These are phyloP conservation scores for Isaurus tuberculatus DNA, from an alignment of 92 coral and sea anemone genomes.

Conservation along the genomic window DNA sequence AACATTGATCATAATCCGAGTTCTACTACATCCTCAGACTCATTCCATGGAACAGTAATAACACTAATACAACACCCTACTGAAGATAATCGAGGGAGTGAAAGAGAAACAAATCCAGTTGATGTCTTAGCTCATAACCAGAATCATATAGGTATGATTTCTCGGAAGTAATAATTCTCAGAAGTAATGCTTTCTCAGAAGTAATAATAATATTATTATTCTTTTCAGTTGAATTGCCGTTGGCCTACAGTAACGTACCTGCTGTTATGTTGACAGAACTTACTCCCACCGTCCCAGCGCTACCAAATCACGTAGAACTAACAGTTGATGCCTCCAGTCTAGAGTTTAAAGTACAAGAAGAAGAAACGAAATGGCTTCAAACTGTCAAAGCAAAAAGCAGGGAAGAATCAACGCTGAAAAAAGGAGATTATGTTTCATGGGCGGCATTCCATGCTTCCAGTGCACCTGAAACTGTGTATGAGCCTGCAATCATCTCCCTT, in stretches of 20 bases:
- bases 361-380: not conserved
- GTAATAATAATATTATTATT: too few relatives aligned
- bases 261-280: not conserved
- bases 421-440: constrained; percentile 5
- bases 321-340: not conserved
- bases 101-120: not conserved
- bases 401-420: not conserved
- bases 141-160: not conserved
- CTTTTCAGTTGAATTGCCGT: not conserved
- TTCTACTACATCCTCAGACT: not conserved
- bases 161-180: not conserved
- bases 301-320: not conserved
- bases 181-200: too few relatives aligned
- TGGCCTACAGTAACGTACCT: not conserved
- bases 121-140: not conserved
- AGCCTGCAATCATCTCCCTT: not conserved
- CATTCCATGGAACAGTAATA: constrained; percentile 4
- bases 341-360: not conserved
- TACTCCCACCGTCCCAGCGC: not conserved
- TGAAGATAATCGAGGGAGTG: not conserved
- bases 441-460: constrained; percentile 28
- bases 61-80: not conserved
- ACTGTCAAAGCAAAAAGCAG: not conserved
- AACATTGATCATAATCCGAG: constrained; percentile 23
- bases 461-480: not conserved